Evolutionary conservation across 2,797 vertebrate species (phyloP).

Genomic region (Acanthornis magna): DNA sequence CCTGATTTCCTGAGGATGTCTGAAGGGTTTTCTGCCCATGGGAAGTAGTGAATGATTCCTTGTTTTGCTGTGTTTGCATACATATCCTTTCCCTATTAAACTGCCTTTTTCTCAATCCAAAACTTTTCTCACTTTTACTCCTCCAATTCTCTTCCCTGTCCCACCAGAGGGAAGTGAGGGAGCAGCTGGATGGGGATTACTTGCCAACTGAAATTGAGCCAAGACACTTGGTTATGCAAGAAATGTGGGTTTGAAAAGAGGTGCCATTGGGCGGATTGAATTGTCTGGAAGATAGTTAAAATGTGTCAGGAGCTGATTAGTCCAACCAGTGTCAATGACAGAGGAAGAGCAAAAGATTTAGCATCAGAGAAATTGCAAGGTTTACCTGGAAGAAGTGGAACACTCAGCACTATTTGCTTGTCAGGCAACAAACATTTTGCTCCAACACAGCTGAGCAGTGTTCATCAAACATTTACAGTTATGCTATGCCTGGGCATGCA

Average conservation of each 20-base stretch:
- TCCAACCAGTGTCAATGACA: neutral
- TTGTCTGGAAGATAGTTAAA: slow-evolving; percentile 33
- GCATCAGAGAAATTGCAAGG: neutral
- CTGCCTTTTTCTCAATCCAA: neutral
- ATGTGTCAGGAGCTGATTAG: slow-evolving; percentile 23
- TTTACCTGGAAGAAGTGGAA: slow-evolving; percentile 1
- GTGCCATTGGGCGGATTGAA: slow-evolving; percentile 51
- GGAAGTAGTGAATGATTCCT: neutral
- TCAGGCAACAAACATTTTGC: slow-evolving; percentile 8
- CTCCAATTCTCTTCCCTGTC: neutral
- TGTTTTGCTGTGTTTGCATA: neutral
- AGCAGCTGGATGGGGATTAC: neutral
- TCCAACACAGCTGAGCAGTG: neutral
- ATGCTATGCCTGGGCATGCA: neutral
- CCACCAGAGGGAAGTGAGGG: neutral
- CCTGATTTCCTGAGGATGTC: neutral
- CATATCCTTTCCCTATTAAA: neutral
- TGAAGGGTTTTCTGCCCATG: neutral
- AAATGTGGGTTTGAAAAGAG: slow-evolving; percentile 24
- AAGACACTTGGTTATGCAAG: neutral
- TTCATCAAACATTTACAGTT: neutral
- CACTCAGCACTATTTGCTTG: neutral
- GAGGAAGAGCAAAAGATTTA: neutral
- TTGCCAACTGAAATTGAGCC: neutral
- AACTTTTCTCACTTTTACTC: neutral